These are phyloP conservation scores for Prosopocoilus inquinatus DNA, from an alignment of 2,888 invertebrate genomes.

Conservation along the genomic window DNA sequence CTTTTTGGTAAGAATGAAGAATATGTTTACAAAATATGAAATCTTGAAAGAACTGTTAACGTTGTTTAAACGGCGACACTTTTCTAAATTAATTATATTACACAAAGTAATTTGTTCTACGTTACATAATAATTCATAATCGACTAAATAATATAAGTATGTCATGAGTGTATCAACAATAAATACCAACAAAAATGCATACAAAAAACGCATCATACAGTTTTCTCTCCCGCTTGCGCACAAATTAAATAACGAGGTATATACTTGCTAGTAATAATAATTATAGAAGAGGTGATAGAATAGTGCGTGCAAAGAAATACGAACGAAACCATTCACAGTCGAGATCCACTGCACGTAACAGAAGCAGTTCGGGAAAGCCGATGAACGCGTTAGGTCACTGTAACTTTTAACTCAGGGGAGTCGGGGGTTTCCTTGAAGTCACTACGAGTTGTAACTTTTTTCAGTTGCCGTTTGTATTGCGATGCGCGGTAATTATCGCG, in stretches of 20 bases:
- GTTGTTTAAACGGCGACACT: not conserved
- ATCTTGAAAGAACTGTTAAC: too few relatives aligned
- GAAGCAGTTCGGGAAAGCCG: not conserved
- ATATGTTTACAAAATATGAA: too few relatives aligned
- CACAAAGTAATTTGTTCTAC: not conserved
- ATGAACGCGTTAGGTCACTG: too few relatives aligned
- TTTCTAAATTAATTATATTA: not conserved
- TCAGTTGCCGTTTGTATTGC: constrained; percentile 60
- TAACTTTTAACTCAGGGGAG: not conserved
- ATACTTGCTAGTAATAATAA: constrained; percentile 3
- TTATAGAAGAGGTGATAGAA: not conserved
- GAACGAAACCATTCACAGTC: not conserved
- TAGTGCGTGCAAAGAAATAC: too few relatives aligned
- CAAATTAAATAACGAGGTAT: constrained; percentile 10
- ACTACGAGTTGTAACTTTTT: constrained; percentile 6
- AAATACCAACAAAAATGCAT: constrained; percentile 10
- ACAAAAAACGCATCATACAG: constrained; percentile 6
- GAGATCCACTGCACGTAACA: constrained; percentile 2
- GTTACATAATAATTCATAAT: not conserved
- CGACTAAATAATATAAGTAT: not conserved
- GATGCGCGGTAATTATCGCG: constrained; percentile 52
- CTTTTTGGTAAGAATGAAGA: too few relatives aligned
- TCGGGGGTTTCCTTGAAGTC: not conserved
- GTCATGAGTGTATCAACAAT: constrained; percentile 8
- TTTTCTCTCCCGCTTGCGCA: constrained; percentile 1